Evolutionary conservation across 1,140 invertebrate genomes (phyloP).

Genomic region (Lasioglossum baleicum): DNA sequence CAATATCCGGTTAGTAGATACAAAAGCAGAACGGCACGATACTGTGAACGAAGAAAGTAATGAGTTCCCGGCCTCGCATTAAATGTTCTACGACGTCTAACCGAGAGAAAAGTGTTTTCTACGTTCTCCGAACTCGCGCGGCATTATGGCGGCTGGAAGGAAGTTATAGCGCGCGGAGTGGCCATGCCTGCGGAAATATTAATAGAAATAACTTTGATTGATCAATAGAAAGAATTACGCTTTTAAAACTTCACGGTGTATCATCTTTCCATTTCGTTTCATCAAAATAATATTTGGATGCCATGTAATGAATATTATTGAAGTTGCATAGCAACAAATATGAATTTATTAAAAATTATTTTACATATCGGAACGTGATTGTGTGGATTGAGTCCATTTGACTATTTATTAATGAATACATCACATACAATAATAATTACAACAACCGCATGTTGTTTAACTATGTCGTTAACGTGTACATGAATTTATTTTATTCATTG

Average conservation of each 20-base stretch:
- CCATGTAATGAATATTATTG: too few relatives aligned
- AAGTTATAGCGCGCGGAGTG: neutral
- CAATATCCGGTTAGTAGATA: conserved; percentile 45
- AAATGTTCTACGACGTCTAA: conserved; percentile 34
- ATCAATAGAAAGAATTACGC: too few relatives aligned
- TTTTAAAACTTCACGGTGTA: too few relatives aligned
- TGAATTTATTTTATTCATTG: neutral
- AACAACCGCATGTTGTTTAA: neutral
- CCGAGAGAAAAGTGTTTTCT: conserved; percentile 39
- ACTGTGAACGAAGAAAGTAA: conserved; percentile 48
- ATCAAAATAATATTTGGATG: too few relatives aligned
- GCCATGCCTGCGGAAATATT: neutral
- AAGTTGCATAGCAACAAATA: too few relatives aligned
- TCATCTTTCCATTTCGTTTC: too few relatives aligned
- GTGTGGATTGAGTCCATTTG: too few relatives aligned
- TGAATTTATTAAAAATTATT: too few relatives aligned
- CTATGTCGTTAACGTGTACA: neutral
- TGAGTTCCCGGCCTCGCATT: conserved; percentile 14
- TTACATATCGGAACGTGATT: too few relatives aligned
- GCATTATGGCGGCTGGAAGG: conserved; percentile 1
- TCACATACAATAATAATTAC: too few relatives aligned
- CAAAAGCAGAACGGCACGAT: conserved; percentile 32
- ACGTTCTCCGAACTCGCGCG: conserved; percentile 18
- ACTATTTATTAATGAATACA: too few relatives aligned
- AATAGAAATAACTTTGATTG: neutral